phyloP scores from a whole-genome alignment of 2,888 invertebrate genomes.

The Pachymerium ferrugineum region DNA sequence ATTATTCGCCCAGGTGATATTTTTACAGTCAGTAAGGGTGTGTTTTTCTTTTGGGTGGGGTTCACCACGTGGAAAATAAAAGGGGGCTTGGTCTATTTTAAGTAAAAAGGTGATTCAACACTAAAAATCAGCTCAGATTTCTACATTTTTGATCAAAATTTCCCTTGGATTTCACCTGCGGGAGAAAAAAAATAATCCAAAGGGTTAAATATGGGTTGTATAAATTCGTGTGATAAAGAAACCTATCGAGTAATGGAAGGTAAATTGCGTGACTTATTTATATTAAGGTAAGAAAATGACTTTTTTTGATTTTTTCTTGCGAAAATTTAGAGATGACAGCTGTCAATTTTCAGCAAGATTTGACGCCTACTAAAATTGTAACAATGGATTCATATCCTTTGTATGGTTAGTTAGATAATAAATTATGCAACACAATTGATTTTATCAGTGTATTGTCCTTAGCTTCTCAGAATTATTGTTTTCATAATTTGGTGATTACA shows the following conservation, averaged over 20 bases:
- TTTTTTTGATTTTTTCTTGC: too few relatives aligned
- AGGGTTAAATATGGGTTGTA: not conserved
- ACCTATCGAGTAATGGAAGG: conserved; percentile 2
- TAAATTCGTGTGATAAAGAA: not conserved
- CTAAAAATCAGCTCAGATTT: not conserved
- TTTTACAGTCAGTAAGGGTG: not conserved
- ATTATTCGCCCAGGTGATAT: not conserved
- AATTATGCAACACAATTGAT: not conserved
- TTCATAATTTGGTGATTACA: not conserved
- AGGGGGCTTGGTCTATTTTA: not conserved
- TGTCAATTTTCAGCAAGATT: not conserved
- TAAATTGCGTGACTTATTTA: not conserved
- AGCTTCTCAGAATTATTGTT: not conserved
- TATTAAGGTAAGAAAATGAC: not conserved
- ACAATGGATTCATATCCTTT: not conserved
- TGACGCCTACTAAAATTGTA: not conserved
- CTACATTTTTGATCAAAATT: not conserved
- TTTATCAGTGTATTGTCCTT: not conserved
- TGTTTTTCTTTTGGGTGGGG: not conserved
- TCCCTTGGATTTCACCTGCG: not conserved
- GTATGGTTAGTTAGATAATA: not conserved
- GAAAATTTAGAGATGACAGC: not conserved
- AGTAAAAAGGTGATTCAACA: not conserved
- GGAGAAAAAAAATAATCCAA: not conserved
- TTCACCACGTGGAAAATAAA: not conserved